phyloP scores from a whole-genome alignment of 1,140 invertebrate species.

The Carposina sasakii region DNA sequence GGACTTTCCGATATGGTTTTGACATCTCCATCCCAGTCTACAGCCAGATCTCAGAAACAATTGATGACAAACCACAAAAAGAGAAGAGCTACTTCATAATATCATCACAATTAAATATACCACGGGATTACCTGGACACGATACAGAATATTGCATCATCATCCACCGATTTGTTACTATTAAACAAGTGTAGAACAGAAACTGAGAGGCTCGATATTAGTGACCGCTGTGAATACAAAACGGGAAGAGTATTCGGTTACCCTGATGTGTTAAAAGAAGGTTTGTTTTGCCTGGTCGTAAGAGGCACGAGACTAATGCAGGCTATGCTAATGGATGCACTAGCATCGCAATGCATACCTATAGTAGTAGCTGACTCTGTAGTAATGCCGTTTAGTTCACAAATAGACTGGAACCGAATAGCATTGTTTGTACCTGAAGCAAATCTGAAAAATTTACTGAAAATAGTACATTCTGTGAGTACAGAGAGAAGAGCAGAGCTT shows the following conservation, averaged over 20 bases:
- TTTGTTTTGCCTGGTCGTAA: constrained; percentile 86
- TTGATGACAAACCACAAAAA: constrained; percentile 50
- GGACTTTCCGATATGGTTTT: constrained; percentile 85
- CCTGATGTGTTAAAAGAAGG: constrained; percentile 84
- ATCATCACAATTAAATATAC: constrained; percentile 88
- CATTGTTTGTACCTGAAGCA: constrained; percentile 88
- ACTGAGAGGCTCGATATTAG: constrained; percentile 75
- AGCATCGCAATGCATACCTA: constrained; percentile 89
- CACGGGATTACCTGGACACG: constrained; percentile 81
- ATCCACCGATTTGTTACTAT: constrained; percentile 79
- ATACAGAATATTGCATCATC: constrained; percentile 76
- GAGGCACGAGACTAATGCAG: constrained; percentile 83
- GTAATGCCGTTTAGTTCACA: constrained; percentile 88
- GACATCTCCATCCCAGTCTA: constrained; percentile 90
- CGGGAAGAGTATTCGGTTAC: constrained; percentile 79
- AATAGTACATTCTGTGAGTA: constrained; percentile 77
- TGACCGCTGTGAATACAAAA: constrained; percentile 78
- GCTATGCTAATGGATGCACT: constrained; percentile 85
- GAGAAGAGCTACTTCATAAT: constrained; percentile 78
- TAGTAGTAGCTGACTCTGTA: constrained; percentile 85
- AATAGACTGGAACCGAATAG: constrained; percentile 89
- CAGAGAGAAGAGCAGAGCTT: constrained; percentile 75
- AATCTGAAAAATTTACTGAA: constrained; percentile 82
- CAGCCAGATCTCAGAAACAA: constrained; percentile 74
- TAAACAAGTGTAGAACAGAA: constrained; percentile 69